A percentile compares a stretch with the other conserved stretches of the same genome.
These are phyloP conservation scores for Parapsyche elsis DNA, from an alignment of 1,140 invertebrate genomes.

Conservation along the genomic window DNA sequence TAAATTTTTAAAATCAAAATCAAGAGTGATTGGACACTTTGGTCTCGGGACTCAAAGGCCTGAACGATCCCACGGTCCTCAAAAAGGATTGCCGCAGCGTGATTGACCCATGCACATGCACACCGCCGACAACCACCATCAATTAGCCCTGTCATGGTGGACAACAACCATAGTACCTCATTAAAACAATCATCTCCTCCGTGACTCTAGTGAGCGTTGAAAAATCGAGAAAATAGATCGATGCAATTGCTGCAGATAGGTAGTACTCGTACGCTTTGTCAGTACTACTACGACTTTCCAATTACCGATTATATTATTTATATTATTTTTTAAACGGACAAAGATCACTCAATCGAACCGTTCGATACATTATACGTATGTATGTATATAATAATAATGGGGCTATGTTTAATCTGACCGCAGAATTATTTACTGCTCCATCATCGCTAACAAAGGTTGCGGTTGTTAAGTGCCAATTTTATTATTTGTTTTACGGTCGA, in stretches of 20 bases:
- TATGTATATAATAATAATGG: background rate
- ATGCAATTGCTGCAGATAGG: too few species aligned
- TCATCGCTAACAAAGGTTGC: slow-evolving; percentile 21
- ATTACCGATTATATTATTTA: too few species aligned
- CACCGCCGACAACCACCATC: slow-evolving; percentile 14
- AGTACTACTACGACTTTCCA: too few species aligned
- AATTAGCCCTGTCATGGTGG: slow-evolving; percentile 37
- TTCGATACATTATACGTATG: background rate
- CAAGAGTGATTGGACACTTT: slow-evolving; percentile 7
- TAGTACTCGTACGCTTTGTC: too few species aligned
- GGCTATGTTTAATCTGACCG: background rate
- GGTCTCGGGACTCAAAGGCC: background rate
- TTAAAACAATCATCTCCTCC: slow-evolving; percentile 1
- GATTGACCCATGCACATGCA: background rate
- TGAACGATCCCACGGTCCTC: slow-evolving; percentile 14
- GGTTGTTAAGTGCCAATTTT: slow-evolving; percentile 33
- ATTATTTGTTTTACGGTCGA: slow-evolving; percentile 35
- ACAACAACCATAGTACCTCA: background rate
- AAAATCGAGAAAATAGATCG: too few species aligned
- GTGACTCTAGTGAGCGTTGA: too few species aligned
- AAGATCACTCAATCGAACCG: background rate
- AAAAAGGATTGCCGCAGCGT: slow-evolving; percentile 24
- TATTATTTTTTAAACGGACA: background rate
- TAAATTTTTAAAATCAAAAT: background rate
- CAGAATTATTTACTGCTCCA: slow-evolving; percentile 14